Conservation (phyloP, 2,797 vertebrate species). For the Crax fasciolata region DNA sequence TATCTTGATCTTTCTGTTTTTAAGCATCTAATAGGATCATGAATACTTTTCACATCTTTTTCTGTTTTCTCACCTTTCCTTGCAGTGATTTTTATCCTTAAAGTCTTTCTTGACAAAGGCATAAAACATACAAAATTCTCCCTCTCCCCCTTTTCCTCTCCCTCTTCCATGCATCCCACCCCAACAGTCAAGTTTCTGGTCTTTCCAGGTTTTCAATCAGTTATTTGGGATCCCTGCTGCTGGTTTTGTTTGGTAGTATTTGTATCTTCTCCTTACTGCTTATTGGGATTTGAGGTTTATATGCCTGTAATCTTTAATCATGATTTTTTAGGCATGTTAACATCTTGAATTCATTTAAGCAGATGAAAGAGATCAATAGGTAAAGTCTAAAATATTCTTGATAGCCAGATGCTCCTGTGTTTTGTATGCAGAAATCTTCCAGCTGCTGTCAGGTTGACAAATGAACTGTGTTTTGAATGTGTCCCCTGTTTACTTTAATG, state of each 20-base stretch:
- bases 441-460: constrained; percentile 70
- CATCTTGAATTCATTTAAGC: constrained; percentile 66
- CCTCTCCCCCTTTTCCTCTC: background rate
- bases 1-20: background rate
- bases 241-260: background rate
- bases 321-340: constrained; percentile 34
- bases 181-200: background rate
- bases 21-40: background rate
- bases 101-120: background rate
- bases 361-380: constrained; percentile 63
- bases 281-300: constrained; percentile 13
- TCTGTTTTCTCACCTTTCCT: background rate
- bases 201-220: background rate
- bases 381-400: constrained; percentile 57
- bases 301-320: constrained; percentile 12
- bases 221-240: background rate
- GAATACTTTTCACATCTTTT: background rate
- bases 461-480: constrained; percentile 59
- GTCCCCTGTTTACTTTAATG: constrained; percentile 59
- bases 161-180: background rate
- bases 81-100: background rate
- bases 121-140: background rate
- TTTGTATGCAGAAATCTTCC: constrained; percentile 60
- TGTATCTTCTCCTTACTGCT: background rate
- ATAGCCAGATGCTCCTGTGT: constrained; percentile 70